Base-by-base conservation (phyloP, 2,888 invertebrate species). In the Drosophila colorata region DNA sequence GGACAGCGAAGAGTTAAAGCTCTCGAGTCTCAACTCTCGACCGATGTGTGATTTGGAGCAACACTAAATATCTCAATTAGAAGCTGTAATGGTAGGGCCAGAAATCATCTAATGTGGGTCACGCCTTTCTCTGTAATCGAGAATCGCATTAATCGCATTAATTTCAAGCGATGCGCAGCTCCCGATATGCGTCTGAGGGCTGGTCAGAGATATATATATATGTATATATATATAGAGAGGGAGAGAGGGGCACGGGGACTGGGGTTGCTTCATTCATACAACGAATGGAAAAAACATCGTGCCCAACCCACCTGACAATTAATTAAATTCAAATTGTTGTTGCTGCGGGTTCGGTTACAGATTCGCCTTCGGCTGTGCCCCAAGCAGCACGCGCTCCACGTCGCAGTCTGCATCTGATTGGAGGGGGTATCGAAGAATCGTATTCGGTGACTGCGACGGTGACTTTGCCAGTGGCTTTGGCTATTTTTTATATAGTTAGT, bases 61-160 rank as follows among this genome's bases (percentile, higher is more conserved):
- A 84, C 84, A 79, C 83, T 84, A 84, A 84, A 84, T 84, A 87
- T 74, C 87, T 84, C 84, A 87, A 87, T 84, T 87, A 87, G 81
- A 79, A 73, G 81, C 56, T 63, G 68, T 74, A 69, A 76, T 80
- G 65, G 64, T 72, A 72, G 74, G 81, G 84, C 60, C 65, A 64
- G 57, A 51, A 69, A 71, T 53, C 65, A 63, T 53, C 67, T 51
- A 52, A 86, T 78, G 68, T 87, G 69, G 83, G 84, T 87, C 87
- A 77, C 65, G 72, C 84, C 84, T 84, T 83, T 83, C 83, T 79
- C 86, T 69, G 53, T 64, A 57, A 61, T 72, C 65, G 63, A 69
- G 67, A 76, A 70, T 74, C 74, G 63, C 59, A 74, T 56, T 69
- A 66, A 69, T 69, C 64, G 68, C 56, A 64, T 78, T 64, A 60